Evolutionary conservation across 2,797 vertebrate species (phyloP).

Genomic region (Crypturellus tataupa): DNA sequence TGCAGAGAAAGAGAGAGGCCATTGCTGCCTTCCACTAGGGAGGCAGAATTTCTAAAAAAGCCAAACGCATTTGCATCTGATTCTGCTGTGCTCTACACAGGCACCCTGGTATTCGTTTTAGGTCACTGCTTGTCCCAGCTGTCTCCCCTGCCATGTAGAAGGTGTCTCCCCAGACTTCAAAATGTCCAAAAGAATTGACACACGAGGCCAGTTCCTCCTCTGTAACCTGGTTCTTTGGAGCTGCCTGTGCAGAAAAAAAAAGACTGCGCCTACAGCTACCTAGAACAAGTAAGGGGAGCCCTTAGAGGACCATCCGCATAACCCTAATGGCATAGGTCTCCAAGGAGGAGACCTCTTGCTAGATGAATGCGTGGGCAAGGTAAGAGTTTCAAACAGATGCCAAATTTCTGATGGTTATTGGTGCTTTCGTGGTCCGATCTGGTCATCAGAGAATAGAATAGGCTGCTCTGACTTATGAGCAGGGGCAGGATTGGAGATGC

Average conservation of each 20-base stretch:
- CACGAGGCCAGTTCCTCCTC: background rate
- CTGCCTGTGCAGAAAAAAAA: background rate
- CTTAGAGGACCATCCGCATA: background rate
- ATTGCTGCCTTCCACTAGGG: fast-evolving
- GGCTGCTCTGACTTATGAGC: background rate
- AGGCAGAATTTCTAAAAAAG: background rate
- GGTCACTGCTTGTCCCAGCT: background rate
- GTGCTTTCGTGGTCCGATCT: background rate
- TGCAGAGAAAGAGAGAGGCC: background rate
- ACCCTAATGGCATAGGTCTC: background rate
- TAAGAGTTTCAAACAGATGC: background rate
- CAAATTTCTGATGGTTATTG: background rate
- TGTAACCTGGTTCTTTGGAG: background rate
- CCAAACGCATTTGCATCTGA: background rate
- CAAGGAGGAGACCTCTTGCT: background rate
- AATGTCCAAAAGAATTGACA: background rate
- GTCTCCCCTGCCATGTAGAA: background rate
- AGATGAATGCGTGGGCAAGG: background rate
- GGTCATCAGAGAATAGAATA: background rate
- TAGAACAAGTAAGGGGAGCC: background rate
- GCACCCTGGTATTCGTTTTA: background rate
- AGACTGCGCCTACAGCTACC: background rate
- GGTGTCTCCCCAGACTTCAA: background rate
- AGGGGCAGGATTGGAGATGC: background rate
- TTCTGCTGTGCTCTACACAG: background rate